phyloP scores from a whole-genome alignment of 2,888 invertebrate species.

The Agriotes lineatus region DNA sequence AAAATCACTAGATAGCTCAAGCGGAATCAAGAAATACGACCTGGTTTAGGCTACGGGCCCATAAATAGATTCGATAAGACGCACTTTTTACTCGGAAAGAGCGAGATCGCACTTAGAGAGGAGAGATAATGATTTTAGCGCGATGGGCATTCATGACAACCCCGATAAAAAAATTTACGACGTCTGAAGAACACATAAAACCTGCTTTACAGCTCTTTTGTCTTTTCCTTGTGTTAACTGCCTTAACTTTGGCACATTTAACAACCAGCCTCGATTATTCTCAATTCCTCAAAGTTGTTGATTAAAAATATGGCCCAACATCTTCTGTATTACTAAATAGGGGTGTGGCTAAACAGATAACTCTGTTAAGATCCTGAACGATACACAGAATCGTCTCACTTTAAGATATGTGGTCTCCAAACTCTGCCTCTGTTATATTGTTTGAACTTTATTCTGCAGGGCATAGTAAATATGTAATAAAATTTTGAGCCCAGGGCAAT shows the following conservation, averaged over 20 bases:
- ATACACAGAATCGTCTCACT: too few species aligned
- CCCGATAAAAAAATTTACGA: conserved; percentile 41
- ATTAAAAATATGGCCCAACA: too few species aligned
- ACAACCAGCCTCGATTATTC: too few species aligned
- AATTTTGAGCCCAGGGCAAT: too few species aligned
- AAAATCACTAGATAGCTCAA: conserved; percentile 24
- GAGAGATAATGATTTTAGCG: conserved; percentile 40
- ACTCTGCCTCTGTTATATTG: too few species aligned
- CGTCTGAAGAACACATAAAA: conserved; percentile 40
- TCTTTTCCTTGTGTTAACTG: conserved; percentile 7
- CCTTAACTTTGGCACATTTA: background rate
- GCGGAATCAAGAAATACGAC: conserved; percentile 23
- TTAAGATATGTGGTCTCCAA: too few species aligned
- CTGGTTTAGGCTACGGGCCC: conserved; percentile 17
- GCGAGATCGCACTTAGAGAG: conserved; percentile 22
- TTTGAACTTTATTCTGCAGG: too few species aligned
- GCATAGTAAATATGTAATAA: too few species aligned
- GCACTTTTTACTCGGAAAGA: conserved; percentile 23
- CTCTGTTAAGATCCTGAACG: too few species aligned
- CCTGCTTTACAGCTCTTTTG: conserved; percentile 30
- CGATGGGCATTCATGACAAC: conserved; percentile 35
- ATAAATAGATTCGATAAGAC: conserved; percentile 32
- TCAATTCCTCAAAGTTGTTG: too few species aligned
- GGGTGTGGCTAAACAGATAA: too few species aligned
- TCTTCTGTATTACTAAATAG: too few species aligned